Percentiles rank a stretch among this genome's conserved stretches.
These are phyloP conservation scores for Halesus radiatus DNA, from an alignment of 1,140 invertebrate species.

Conservation along the genomic window DNA sequence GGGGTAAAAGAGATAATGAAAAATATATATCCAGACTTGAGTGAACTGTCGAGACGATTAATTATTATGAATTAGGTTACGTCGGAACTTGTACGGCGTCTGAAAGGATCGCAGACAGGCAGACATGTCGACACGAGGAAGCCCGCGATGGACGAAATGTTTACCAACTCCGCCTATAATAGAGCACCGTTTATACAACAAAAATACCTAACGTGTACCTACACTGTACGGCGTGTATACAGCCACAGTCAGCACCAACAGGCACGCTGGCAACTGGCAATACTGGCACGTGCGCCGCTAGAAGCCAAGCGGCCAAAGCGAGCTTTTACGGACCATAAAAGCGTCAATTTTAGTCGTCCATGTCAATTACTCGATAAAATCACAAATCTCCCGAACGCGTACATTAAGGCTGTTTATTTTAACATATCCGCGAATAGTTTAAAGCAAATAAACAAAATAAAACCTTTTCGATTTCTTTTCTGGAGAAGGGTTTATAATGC, in stretches of 20 bases:
- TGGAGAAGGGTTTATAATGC: too few species aligned
- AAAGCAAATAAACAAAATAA: too few species aligned
- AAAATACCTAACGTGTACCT: neutral
- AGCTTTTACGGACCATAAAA: slow-evolving; percentile 28
- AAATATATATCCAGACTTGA: neutral
- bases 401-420: too few species aligned
- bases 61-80: slow-evolving; percentile 16
- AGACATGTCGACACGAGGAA: slow-evolving; percentile 23
- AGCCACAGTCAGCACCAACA: neutral
- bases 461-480: too few species aligned
- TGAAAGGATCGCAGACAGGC: slow-evolving; percentile 10
- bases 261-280: neutral
- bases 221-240: neutral
- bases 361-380: slow-evolving; percentile 18
- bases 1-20: neutral
- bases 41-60: slow-evolving; percentile 12
- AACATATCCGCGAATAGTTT: too few species aligned
- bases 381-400: neutral
- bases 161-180: slow-evolving; percentile 2
- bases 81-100: slow-evolving; percentile 16
- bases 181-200: neutral
- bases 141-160: slow-evolving; percentile 16
- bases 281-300: slow-evolving; percentile 10
- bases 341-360: slow-evolving; percentile 10
- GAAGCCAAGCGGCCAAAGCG: neutral